These are phyloP conservation scores for Rhinoraja longicauda DNA, from an alignment of 2,797 vertebrate genomes.

Conservation along the genomic window DNA sequence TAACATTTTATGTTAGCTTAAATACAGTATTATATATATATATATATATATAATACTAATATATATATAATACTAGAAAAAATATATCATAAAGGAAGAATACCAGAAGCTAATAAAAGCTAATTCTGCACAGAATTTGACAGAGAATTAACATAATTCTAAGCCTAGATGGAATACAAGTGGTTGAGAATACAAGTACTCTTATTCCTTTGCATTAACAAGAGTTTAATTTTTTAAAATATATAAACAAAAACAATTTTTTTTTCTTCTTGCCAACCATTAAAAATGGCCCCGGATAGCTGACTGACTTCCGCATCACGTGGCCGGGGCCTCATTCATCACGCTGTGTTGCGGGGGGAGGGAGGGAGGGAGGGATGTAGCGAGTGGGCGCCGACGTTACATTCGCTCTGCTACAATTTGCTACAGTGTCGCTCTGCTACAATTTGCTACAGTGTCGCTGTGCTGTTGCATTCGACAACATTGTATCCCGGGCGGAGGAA, in stretches of 20 bases:
- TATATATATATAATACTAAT: too few relatives aligned
- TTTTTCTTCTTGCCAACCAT: not conserved
- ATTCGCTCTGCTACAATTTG: not conserved
- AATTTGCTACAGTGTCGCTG: slow-evolving; percentile 18
- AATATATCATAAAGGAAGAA: too few relatives aligned
- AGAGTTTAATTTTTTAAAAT: too few relatives aligned
- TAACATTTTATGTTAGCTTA: too few relatives aligned
- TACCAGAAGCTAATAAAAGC: too few relatives aligned
- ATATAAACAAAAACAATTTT: not conserved
- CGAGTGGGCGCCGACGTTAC: too few relatives aligned
- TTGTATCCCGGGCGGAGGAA: not conserved
- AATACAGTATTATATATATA: too few relatives aligned
- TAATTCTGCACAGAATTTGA: not conserved
- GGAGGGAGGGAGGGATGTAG: too few relatives aligned
- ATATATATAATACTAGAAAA: too few relatives aligned
- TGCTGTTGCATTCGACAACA: slow-evolving; percentile 1
- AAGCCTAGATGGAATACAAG: not conserved
- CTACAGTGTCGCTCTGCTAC: slow-evolving; percentile 15
- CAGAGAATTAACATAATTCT: not conserved
- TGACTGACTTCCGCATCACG: slow-evolving; percentile 20
- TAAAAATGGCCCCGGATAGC: slow-evolving; percentile 21
- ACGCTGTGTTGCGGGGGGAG: not conserved
- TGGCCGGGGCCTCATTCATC: not conserved
- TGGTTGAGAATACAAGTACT: not conserved
- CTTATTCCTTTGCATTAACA: not conserved